phyloP scores from a whole-genome alignment of 2,113 vertebrate species.

The Willisornis vidua region DNA sequence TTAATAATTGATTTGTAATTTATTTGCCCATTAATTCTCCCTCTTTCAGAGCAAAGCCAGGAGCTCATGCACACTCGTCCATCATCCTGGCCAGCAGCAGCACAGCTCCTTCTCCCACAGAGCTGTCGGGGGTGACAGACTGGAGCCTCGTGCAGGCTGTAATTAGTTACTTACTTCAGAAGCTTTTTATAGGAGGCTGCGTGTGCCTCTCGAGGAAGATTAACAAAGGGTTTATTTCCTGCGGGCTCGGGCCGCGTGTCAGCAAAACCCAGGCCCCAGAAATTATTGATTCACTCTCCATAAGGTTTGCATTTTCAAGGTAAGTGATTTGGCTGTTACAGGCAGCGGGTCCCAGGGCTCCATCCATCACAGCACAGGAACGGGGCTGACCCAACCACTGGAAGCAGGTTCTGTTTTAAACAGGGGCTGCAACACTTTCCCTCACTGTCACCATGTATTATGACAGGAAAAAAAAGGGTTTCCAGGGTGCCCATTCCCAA shows the following conservation, averaged over 20 bases:
- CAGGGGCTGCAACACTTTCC: background rate
- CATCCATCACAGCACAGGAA: background rate
- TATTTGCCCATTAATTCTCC: slow-evolving; percentile 68
- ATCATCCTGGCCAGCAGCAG: slow-evolving; percentile 26
- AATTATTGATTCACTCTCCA: slow-evolving; percentile 58
- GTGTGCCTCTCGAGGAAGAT: slow-evolving; percentile 43
- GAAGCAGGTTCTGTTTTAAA: background rate
- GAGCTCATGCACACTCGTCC: background rate
- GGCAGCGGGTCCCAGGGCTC: background rate
- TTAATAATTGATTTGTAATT: slow-evolving; percentile 72
- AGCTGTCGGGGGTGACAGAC: slow-evolving; percentile 58
- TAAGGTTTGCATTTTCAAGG: slow-evolving; percentile 62
- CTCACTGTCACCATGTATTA: fast-evolving
- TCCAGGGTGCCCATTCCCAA: background rate
- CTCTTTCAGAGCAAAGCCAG: background rate
- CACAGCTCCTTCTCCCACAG: slow-evolving; percentile 10
- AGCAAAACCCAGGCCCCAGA: background rate
- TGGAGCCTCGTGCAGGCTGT: slow-evolving; percentile 29
- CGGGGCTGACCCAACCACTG: background rate
- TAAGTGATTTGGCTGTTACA: slow-evolving; percentile 1
- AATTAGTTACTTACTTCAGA: slow-evolving; percentile 54
- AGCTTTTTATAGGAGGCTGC: slow-evolving; percentile 28
- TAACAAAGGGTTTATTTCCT: slow-evolving; percentile 56
- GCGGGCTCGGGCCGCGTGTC: background rate
- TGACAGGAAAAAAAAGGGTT: background rate